Evolutionary conservation across 1,140 invertebrate genomes (phyloP), one percentile per base, ranked within the genome.

Genomic region (Magallana ariakensis): DNA sequence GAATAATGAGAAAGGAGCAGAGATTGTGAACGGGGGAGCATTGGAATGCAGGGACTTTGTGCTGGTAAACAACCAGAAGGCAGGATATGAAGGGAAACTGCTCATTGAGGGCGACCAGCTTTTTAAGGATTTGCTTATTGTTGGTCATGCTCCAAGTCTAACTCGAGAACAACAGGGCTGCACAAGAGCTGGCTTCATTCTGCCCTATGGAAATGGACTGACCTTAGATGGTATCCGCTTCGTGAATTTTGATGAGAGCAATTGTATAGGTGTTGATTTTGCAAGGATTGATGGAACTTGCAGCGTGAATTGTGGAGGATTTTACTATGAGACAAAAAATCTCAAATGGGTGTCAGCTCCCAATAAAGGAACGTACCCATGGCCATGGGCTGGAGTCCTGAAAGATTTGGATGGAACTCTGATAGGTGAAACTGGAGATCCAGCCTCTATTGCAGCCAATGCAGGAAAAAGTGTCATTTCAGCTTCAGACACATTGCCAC

Each of bases 1-100:
- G 92, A 91, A 92, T 88, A 91, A 90, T 80, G 89, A 92, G 70
- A 93, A 93, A 62, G 93, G 94, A 6, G 90, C 91, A 0, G 94
- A 94, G 82, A 87, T 81, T 70, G 93, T 94, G 1, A 91, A 92
- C 80, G 81, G 84, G 10, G 92, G 93, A 10, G 88, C 90, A 11
- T 8, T 93, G n/a, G 92, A 92, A 85, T 91, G 92, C 84, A 83
- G 89, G 22, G 86, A 92, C 83, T 92, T 93, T 80, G 57, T 92
- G 7, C 58, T 92, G 13, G 91, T 92, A 3, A 91, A 91, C 83
- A 93, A 94, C 83, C 85, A 87, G n/a, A 84, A 87, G 11, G 92
- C 91, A 54, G 93, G 92, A 16, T 89, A 83, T 56, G 92, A 92
- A 82, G 88, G 87, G 15, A 92, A 92, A 60, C 53, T 87, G 53